A percentile compares a stretch with the other conserved stretches of the same genome.
Conservation (phyloP, 2,888 invertebrate species). For the Callyntrura sp. region DNA sequence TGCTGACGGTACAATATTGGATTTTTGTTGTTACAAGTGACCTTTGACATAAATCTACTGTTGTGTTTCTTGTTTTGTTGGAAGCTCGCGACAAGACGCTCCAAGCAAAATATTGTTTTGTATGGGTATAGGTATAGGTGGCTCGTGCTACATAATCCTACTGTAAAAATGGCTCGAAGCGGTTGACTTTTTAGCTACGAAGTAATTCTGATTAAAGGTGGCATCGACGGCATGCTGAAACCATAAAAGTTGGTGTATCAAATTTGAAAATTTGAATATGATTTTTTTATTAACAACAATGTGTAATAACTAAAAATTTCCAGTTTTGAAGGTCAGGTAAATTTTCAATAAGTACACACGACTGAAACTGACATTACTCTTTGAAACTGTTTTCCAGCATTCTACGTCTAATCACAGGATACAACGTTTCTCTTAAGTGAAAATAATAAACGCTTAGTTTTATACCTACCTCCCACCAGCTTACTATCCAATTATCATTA, state of each 20-base stretch:
- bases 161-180: conserved; percentile 1
- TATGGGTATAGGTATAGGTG: conserved; percentile 46
- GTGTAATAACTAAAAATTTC: too few species aligned
- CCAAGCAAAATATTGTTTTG: conserved; percentile 42
- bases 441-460: too few species aligned
- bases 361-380: too few species aligned
- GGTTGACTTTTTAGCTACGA: background rate
- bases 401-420: too few species aligned
- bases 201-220: background rate
- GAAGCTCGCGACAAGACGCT: conserved; percentile 34
- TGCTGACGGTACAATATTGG: conserved; percentile 76
- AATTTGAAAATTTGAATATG: too few species aligned
- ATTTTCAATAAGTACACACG: too few species aligned
- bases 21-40: conserved; percentile 72
- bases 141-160: conserved; percentile 74
- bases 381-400: too few species aligned
- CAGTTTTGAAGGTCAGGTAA: too few species aligned
- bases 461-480: too few species aligned
- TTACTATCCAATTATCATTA: background rate
- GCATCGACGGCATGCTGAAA: background rate
- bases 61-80: conserved; percentile 61
- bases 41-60: conserved; percentile 70
- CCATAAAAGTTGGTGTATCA: background rate
- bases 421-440: too few species aligned
- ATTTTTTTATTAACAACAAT: too few species aligned